Percentiles rank a stretch among this genome's conserved stretches.
These are phyloP conservation scores for Scaeva pyrastri DNA, from an alignment of 2,888 invertebrate species.

Conservation along the genomic window DNA sequence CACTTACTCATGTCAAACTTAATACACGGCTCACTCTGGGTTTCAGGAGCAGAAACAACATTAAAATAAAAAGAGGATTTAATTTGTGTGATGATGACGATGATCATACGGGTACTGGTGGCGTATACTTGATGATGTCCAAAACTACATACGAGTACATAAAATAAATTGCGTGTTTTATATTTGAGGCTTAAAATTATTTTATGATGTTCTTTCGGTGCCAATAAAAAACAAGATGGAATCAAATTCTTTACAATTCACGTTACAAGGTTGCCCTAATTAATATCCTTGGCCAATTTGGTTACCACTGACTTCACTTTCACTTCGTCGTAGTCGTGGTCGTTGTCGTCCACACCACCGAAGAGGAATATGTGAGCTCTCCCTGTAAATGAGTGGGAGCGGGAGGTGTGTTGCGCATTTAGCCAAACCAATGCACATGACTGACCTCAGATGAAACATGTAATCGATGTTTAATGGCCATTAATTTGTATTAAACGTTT, in stretches of 20 bases:
- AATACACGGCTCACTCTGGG: slow-evolving; percentile 46
- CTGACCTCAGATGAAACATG: slow-evolving; percentile 41
- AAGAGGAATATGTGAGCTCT: slow-evolving; percentile 37
- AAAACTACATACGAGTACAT: neutral
- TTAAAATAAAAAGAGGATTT: slow-evolving; percentile 65
- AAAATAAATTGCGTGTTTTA: slow-evolving; percentile 45
- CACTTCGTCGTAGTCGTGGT: too few species aligned
- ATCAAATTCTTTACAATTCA: slow-evolving; percentile 52
- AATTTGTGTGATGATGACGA: slow-evolving; percentile 39
- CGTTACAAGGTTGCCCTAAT: slow-evolving; percentile 71
- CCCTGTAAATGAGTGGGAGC: slow-evolving; percentile 54
- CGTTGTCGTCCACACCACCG: slow-evolving; percentile 13
- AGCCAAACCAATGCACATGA: neutral
- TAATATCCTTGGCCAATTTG: slow-evolving; percentile 66
- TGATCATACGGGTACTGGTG: neutral
- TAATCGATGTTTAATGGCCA: slow-evolving; percentile 66
- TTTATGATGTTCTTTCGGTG: slow-evolving; percentile 39
- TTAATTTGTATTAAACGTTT: slow-evolving; percentile 51
- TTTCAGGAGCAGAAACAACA: slow-evolving; percentile 13
- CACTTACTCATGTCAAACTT: slow-evolving; percentile 71
- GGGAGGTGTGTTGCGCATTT: neutral
- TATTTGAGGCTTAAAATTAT: slow-evolving; percentile 38
- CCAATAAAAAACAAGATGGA: slow-evolving; percentile 9
- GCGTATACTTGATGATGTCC: neutral
- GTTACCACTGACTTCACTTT: too few species aligned